These are phyloP conservation scores for Himalopsyche phryganea DNA, from an alignment of 1,140 invertebrate species.

Conservation along the genomic window DNA sequence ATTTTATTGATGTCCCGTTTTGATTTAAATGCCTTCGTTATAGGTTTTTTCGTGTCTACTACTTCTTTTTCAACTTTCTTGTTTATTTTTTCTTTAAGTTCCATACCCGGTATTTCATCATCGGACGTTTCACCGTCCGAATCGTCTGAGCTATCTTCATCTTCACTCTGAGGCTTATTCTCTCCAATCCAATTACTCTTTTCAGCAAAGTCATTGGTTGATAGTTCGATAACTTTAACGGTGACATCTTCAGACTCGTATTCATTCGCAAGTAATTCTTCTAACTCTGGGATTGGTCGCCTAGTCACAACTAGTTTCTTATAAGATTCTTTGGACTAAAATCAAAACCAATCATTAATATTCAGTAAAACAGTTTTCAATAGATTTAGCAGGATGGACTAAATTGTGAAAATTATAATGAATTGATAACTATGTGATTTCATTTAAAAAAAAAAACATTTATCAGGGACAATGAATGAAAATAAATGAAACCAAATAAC, in stretches of 20 bases:
- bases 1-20: constrained; percentile 63
- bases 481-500: no score
- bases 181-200: constrained; percentile 66
- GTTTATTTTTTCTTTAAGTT: constrained; percentile 43
- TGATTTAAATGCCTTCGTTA: constrained; percentile 45
- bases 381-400: no score
- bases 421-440: no score
- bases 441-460: no score
- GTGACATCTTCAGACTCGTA: constrained; percentile 71
- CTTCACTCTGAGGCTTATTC: constrained; percentile 55
- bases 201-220: constrained; percentile 60
- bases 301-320: constrained; percentile 62
- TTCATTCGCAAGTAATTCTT: constrained; percentile 63
- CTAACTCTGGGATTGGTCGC: constrained; percentile 62
- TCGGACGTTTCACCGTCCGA: constrained; percentile 39
- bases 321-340: constrained; percentile 61
- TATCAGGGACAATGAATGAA: no score
- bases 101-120: constrained; percentile 58
- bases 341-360: constrained; percentile 31
- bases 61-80: constrained; percentile 34
- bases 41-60: constrained; percentile 15
- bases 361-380: no score
- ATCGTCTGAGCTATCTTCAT: constrained; percentile 40
- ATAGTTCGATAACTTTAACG: constrained; percentile 70
- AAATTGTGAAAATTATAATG: no score